phyloP scores from a whole-genome alignment of 2,888 invertebrate genomes.

The Apotomis turbidana region DNA sequence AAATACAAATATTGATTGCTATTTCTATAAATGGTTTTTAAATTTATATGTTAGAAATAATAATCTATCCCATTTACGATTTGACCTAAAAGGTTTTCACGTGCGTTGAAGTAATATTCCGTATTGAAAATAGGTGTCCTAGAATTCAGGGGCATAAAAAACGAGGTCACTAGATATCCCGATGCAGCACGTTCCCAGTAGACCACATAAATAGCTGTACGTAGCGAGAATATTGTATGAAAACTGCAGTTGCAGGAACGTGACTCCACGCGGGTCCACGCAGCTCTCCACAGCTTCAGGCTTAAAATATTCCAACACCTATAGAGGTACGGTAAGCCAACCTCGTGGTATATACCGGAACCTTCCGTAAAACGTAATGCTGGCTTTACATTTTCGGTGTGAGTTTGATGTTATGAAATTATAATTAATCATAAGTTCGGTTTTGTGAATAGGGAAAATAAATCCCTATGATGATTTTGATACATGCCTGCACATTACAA shows the following conservation, averaged over 20 bases:
- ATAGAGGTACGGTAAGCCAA: not conserved
- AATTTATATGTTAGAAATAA: too few species aligned
- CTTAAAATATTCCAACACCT: conserved; percentile 21
- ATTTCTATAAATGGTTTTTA: too few species aligned
- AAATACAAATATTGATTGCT: too few species aligned
- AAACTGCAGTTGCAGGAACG: conserved; percentile 37
- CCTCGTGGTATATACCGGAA: not conserved
- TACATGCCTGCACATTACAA: not conserved
- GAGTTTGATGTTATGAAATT: conserved; percentile 17
- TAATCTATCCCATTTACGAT: not conserved
- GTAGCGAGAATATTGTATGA: conserved; percentile 38
- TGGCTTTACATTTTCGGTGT: not conserved
- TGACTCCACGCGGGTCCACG: conserved; percentile 31
- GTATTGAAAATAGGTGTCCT: conserved; percentile 24
- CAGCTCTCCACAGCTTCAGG: conserved; percentile 19
- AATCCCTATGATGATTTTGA: not conserved
- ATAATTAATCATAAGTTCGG: not conserved
- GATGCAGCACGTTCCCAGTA: conserved; percentile 35
- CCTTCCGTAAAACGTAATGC: not conserved
- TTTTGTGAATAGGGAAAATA: not conserved
- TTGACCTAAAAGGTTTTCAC: not conserved
- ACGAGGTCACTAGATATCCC: conserved; percentile 27
- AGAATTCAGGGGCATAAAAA: conserved; percentile 35
- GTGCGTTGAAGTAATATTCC: conserved; percentile 2
- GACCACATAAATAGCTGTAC: conserved; percentile 34